phyloP scores from a whole-genome alignment of 2,797 vertebrate genomes.

The Chromis chromis region DNA sequence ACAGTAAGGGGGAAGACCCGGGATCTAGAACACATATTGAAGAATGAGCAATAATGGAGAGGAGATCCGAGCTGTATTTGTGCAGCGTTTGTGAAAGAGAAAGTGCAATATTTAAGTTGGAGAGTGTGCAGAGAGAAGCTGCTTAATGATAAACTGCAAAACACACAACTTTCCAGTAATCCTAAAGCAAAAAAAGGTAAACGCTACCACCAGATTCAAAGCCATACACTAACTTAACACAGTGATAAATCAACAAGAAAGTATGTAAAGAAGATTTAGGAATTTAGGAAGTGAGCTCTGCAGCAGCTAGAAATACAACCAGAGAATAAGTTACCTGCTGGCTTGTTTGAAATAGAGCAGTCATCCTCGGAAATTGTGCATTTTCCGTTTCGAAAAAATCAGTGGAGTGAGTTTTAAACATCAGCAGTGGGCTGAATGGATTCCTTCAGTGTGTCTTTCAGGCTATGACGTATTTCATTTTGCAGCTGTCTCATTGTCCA shows the following conservation, averaged over 20 bases:
- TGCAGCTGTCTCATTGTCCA: constrained; percentile 9
- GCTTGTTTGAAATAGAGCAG: constrained; percentile 20
- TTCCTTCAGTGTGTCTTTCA: neutral
- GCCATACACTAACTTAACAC: too few species aligned
- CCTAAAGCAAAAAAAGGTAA: neutral
- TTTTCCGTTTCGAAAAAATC: too few species aligned
- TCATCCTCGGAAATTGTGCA: neutral
- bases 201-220: too few species aligned
- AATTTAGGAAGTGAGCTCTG: constrained; percentile 8
- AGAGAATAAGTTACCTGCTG: neutral
- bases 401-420: too few species aligned
- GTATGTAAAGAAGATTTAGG: too few species aligned
- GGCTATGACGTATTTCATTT: constrained; percentile 8
- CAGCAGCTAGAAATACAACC: constrained; percentile 9
- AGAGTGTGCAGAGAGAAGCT: neutral
- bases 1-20: constrained; percentile 37
- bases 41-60: constrained; percentile 14
- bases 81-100: neutral
- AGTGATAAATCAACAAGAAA: too few species aligned
- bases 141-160: neutral
- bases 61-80: constrained; percentile 5
- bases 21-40: constrained; percentile 9
- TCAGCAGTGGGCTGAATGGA: too few species aligned
- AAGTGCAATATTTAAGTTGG: neutral
- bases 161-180: neutral